Percentiles rank a stretch among this genome's conserved stretches.
Conservation (phyloP, 2,888 invertebrate species). For the Linnaemya vulpina region DNA sequence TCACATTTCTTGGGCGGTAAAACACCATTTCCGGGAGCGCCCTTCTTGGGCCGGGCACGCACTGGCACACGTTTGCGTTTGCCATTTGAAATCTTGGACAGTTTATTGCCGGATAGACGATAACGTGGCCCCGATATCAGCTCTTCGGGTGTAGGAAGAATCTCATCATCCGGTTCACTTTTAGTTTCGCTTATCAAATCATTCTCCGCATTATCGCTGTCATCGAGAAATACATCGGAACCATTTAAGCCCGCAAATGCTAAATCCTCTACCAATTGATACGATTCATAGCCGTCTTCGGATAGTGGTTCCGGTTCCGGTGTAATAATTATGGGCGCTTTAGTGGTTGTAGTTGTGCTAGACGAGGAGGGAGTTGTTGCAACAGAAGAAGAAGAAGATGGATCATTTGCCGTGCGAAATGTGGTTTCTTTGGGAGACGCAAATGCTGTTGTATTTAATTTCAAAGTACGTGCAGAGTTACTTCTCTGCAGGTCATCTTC, state of each 20-base stretch:
- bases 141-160: slow-evolving; percentile 81
- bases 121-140: slow-evolving; percentile 79
- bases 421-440: slow-evolving; percentile 73
- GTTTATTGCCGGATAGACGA: slow-evolving; percentile 75
- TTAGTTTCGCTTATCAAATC: slow-evolving; percentile 66
- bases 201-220: slow-evolving; percentile 33
- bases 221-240: slow-evolving; percentile 74
- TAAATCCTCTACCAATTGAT: slow-evolving; percentile 79
- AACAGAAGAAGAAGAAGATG: too few relatives aligned
- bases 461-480: slow-evolving; percentile 75
- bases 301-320: slow-evolving; percentile 18
- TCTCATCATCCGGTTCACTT: slow-evolving; percentile 74
- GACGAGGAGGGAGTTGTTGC: not conserved
- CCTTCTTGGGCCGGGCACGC: slow-evolving; percentile 70
- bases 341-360: slow-evolving; percentile 13
- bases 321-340: slow-evolving; percentile 23
- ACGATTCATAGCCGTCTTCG: slow-evolving; percentile 67
- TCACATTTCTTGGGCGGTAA: slow-evolving; percentile 84
- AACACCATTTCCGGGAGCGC: slow-evolving; percentile 74
- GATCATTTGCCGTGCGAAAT: not conserved
- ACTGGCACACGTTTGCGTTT: slow-evolving; percentile 78
- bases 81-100: slow-evolving; percentile 69
- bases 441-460: slow-evolving; percentile 80
- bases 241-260: slow-evolving; percentile 81
- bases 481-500: slow-evolving; percentile 75